These are phyloP conservation scores for Nannoperca obscura DNA, from an alignment of 2,797 vertebrate genomes.

Conservation along the genomic window DNA sequence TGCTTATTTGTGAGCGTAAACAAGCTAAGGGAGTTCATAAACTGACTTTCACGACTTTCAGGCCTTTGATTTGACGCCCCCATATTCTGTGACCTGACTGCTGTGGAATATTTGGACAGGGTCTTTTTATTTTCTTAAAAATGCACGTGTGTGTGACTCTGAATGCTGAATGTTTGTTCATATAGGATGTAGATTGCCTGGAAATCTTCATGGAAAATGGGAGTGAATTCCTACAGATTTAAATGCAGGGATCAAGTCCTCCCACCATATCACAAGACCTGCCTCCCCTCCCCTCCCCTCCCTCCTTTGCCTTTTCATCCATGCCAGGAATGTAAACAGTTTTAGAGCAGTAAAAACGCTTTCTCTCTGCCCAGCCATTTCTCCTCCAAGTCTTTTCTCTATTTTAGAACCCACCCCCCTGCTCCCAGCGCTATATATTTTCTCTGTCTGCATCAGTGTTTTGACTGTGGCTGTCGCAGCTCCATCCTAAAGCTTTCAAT, in stretches of 20 bases:
- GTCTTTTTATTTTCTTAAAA: conserved; percentile 9
- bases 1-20: conserved; percentile 70
- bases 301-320: conserved; percentile 67
- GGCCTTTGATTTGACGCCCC: conserved; percentile 46
- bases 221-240: conserved; percentile 68
- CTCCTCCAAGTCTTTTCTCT: conserved; percentile 47
- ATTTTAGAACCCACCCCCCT: conserved; percentile 35
- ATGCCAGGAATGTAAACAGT: conserved; percentile 82
- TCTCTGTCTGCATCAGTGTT: conserved; percentile 50
- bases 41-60: conserved; percentile 28
- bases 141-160: conserved; percentile 1
- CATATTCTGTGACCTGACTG: conserved; percentile 28
- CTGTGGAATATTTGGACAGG: conserved; percentile 27
- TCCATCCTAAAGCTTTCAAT: conserved; percentile 67
- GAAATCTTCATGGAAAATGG: conserved; percentile 47
- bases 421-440: conserved; percentile 28
- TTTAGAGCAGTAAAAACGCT: conserved; percentile 60
- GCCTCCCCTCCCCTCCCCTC: conserved; percentile 36
- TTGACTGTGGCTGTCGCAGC: conserved; percentile 49
- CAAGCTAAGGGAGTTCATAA: conserved; percentile 43
- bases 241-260: conserved; percentile 57
- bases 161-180: not conserved
- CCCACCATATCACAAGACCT: conserved; percentile 65
- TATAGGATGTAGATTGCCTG: conserved; percentile 11
- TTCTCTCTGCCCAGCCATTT: conserved; percentile 61